These are phyloP conservation scores for Acrocyrtus sp. DNA, from an alignment of 2,888 invertebrate species.

Conservation along the genomic window DNA sequence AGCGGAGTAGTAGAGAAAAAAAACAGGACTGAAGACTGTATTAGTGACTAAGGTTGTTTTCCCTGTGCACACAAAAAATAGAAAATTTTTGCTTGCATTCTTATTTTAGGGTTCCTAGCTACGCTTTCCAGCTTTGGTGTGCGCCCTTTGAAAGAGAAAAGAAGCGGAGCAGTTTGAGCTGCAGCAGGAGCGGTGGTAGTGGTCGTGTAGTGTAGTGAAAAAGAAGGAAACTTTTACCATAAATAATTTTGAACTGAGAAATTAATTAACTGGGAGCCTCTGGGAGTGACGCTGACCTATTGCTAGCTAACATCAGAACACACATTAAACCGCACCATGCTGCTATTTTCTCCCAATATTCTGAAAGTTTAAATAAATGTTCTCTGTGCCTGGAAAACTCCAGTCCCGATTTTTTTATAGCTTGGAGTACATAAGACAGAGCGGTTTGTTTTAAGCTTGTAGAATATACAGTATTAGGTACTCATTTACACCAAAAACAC, in stretches of 20 bases:
- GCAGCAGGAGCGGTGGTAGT: neutral
- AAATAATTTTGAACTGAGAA: constrained; percentile 58
- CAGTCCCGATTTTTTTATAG: neutral
- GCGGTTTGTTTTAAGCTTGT: neutral
- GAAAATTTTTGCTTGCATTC: too few species aligned
- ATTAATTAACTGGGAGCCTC: constrained; percentile 57
- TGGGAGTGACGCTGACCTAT: constrained; percentile 56
- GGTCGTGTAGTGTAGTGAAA: constrained; percentile 14
- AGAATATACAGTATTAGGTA: too few species aligned
- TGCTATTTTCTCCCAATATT: neutral
- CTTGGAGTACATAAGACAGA: neutral
- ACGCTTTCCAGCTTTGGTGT: too few species aligned
- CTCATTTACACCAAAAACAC: neutral
- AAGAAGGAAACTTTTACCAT: constrained; percentile 49
- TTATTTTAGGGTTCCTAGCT: too few species aligned
- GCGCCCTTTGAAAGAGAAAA: too few species aligned
- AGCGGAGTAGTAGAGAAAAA: too few species aligned
- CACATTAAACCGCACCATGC: constrained; percentile 1
- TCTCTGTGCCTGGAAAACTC: neutral
- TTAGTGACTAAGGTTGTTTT: too few species aligned
- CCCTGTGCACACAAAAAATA: too few species aligned
- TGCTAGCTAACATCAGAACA: constrained; percentile 23
- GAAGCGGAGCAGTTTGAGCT: too few species aligned
- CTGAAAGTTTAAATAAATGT: neutral
- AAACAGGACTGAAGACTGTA: too few species aligned